phyloP scores from a whole-genome alignment of 1,140 invertebrate genomes.

The Papilio xuthus region DNA sequence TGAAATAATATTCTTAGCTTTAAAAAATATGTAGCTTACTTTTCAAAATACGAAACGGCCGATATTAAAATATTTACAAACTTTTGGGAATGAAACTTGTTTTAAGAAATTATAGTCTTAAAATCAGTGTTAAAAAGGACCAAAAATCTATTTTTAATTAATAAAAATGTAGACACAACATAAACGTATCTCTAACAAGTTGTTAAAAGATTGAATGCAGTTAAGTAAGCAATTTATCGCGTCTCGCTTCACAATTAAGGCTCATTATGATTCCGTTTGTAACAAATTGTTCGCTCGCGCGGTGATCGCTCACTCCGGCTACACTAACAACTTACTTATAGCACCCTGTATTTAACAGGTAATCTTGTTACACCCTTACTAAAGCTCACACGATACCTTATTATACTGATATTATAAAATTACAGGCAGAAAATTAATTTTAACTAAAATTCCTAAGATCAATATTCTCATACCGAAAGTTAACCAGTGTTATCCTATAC shows the following conservation, averaged over 20 bases:
- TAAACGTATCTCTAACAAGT: not conserved
- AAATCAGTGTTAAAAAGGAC: no score
- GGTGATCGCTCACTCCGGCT: not conserved
- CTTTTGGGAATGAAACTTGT: no score
- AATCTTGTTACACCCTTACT: not conserved
- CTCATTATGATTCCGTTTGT: slow-evolving; percentile 16
- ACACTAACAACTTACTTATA: not conserved
- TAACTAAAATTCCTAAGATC: not conserved
- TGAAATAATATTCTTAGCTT: no score
- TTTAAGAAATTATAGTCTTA: no score
- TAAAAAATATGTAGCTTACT: no score
- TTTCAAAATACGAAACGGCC: no score
- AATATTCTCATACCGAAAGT: no score
- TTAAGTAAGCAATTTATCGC: slow-evolving; percentile 6
- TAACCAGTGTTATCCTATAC: no score
- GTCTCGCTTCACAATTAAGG: slow-evolving; percentile 22
- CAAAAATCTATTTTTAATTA: no score
- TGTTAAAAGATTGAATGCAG: not conserved
- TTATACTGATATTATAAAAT: not conserved
- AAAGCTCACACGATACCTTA: not conserved
- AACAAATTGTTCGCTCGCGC: slow-evolving; percentile 9
- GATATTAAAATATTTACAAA: no score
- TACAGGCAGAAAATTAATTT: not conserved
- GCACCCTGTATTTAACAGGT: not conserved
- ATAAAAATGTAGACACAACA: not conserved